Conservation (phyloP, 2,797 vertebrate species). For the Acanthis flammea region DNA sequence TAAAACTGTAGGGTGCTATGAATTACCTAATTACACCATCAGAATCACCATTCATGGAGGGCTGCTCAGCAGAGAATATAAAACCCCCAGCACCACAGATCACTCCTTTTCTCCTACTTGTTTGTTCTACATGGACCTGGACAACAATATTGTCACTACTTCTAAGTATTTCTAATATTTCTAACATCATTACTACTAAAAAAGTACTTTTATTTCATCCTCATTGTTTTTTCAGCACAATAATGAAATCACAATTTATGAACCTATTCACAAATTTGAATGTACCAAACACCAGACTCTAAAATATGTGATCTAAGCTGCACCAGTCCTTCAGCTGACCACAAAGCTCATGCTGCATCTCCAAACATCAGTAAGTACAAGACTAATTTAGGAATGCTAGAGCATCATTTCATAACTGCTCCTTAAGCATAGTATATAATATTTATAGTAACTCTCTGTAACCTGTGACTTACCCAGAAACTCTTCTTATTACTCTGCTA, state of each 20-base stretch:
- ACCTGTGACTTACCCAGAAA: background rate
- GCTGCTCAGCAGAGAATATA: background rate
- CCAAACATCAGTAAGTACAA: background rate
- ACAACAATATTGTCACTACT: background rate
- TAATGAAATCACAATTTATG: background rate
- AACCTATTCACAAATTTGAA: background rate
- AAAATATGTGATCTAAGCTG: background rate
- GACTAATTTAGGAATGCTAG: background rate
- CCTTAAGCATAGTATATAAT: background rate
- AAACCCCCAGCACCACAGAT: background rate
- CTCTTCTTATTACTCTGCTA: background rate
- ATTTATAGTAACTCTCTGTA: background rate
- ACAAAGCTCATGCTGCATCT: background rate
- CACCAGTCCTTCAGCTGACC: background rate
- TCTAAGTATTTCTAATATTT: background rate
- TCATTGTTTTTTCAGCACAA: background rate
- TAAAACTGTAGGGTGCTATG: background rate
- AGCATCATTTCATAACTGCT: background rate
- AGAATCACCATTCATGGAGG: background rate
- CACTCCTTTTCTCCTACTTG: background rate
- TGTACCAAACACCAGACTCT: background rate
- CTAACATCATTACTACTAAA: background rate
- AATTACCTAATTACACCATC: background rate
- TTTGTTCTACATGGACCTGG: background rate
- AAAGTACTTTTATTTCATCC: background rate